These are phyloP conservation scores for Austrofundulus limnaeus DNA, from an alignment of 2,113 vertebrate species.

Conservation along the genomic window DNA sequence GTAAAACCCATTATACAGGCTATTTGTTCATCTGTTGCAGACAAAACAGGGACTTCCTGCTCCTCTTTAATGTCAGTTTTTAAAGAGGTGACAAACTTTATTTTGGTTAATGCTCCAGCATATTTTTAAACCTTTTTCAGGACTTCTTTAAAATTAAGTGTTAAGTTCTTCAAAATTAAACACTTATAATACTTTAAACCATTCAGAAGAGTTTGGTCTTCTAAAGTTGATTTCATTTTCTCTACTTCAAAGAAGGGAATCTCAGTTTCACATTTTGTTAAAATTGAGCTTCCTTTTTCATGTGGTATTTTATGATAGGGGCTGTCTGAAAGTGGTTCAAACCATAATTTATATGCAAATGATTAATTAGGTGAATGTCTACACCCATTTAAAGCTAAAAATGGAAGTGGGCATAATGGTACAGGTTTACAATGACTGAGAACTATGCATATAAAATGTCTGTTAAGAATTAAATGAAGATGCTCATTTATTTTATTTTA, in stretches of 20 bases:
- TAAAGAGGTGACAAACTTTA: neutral
- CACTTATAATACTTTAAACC: neutral
- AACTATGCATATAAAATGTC: no score
- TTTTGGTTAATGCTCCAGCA: neutral
- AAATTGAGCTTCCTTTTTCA: neutral
- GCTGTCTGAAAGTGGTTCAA: neutral
- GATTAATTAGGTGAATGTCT: slow-evolving; percentile 8
- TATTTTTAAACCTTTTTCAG: neutral
- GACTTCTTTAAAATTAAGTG: neutral
- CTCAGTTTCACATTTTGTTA: neutral
- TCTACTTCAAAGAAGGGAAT: neutral
- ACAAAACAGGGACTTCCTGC: neutral
- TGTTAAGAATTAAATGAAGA: no score
- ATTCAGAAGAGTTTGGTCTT: neutral
- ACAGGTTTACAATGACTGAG: neutral
- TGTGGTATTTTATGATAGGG: neutral
- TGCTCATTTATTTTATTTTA: no score
- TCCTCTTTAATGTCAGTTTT: neutral
- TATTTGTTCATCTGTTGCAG: neutral
- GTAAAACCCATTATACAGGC: neutral
- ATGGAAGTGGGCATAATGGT: neutral
- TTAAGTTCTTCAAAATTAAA: no score
- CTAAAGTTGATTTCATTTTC: neutral
- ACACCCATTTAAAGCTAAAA: slow-evolving; percentile 4
- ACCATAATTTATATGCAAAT: slow-evolving; percentile 12